Base-by-base conservation (phyloP, 2,888 invertebrate species). In the Norana najaformis region DNA sequence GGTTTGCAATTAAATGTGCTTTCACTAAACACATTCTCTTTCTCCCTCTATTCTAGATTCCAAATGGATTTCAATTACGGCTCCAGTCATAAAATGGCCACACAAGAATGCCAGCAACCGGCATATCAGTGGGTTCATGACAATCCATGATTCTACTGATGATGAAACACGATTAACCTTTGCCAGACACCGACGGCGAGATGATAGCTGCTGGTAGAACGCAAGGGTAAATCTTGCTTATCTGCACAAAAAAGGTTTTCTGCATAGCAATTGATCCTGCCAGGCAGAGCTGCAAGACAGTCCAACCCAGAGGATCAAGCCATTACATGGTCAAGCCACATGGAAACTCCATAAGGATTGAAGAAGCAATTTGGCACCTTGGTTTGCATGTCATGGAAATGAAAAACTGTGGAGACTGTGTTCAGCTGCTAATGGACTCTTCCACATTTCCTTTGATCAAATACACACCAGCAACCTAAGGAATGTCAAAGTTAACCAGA, bases 51-150 rank as follows among this genome's bases (percentile, higher is more conserved):
- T 23, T n/a, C n/a, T n/a, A 11, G n/a, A 69, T n/a, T 69, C 30
- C 69, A 69, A n/a, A 69, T 69, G 69, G 69, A 69, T 69, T 69
- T 69, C 69, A 69, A 69, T 69, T 69, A 69, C n/a, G n/a, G 69
- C 16, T n/a, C 30, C 69, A 69, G 69, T n/a, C 69, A 69, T 69
- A 69, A 69, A 69, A 30, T 69, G 69, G 69, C 69, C 69, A 69
- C 69, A 69, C 30, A n/a, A 69, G 69, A 69, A 30, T 69, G 69
- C 69, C 69, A 69, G 69, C 69, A 69, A 69, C 30, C 30, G n/a
- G n/a, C 69, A 69, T n/a, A 69, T 69, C 69, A 69, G 69, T 69
- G 69, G 69, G 69, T 69, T 69, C 69, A 69, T 30, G 69, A n/a
- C 69, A 69, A n/a, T 69, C 69, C 69, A 69, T n/a, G 69, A 69